A percentile compares a stretch with the other conserved stretches of the same genome.
Evolutionary conservation across 2,888 invertebrate species (phyloP).

Genomic region (Caenorhabditis afra): DNA sequence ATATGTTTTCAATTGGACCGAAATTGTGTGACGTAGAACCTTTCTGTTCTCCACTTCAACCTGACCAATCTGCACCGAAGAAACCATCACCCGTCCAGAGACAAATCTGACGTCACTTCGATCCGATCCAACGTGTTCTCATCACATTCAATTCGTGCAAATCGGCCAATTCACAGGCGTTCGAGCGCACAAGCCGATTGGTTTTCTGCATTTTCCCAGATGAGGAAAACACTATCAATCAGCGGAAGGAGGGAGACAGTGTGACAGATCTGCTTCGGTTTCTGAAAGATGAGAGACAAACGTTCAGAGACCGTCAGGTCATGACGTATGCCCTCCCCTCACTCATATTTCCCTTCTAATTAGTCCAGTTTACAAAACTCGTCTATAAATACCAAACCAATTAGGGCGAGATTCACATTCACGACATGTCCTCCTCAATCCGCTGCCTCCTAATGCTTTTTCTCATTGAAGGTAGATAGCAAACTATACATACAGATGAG

Average conservation of each 20-base stretch:
- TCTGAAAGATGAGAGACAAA: slow-evolving; percentile 59
- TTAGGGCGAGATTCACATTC: slow-evolving; percentile 55
- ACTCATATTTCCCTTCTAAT: slow-evolving; percentile 56
- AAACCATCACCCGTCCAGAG: too few relatives aligned
- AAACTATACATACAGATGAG: background rate
- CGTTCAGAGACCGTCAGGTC: slow-evolving; percentile 64
- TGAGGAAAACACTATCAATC: slow-evolving; percentile 52
- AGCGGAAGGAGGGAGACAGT: slow-evolving; percentile 19
- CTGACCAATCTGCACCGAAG: too few relatives aligned
- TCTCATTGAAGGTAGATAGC: slow-evolving; percentile 23
- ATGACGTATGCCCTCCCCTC: slow-evolving; percentile 55
- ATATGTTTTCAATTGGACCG: too few relatives aligned
- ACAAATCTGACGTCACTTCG: too few relatives aligned
- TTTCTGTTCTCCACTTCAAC: too few relatives aligned
- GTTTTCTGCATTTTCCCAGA: slow-evolving; percentile 36
- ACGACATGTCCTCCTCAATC: slow-evolving; percentile 24
- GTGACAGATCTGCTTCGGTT: slow-evolving; percentile 52
- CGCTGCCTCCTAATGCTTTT: slow-evolving; percentile 12
- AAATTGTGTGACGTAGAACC: too few relatives aligned
- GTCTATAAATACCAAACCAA: slow-evolving; percentile 57
- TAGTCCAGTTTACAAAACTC: slow-evolving; percentile 62
- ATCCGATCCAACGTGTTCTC: background rate
- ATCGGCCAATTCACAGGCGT: background rate
- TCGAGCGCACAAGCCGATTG: background rate
- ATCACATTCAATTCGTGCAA: background rate